These are phyloP conservation scores for Dromiciops gliroides DNA, from an alignment of 2,113 vertebrate species.

Conservation along the genomic window DNA sequence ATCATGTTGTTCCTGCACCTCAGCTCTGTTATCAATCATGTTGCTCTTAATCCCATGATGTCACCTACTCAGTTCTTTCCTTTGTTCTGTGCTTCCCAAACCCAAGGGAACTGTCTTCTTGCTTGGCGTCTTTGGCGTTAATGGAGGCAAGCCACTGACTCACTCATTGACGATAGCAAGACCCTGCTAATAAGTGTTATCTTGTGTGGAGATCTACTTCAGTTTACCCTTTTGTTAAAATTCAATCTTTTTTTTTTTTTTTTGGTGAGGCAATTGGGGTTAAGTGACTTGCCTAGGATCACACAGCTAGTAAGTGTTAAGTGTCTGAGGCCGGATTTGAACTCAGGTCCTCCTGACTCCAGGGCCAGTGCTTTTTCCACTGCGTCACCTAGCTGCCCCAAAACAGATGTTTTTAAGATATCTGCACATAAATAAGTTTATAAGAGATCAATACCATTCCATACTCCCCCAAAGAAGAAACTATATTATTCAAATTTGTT, in stretches of 20 bases:
- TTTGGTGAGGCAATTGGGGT: no score
- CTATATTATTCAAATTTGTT: neutral
- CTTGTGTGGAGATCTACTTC: neutral
- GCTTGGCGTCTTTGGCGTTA: neutral
- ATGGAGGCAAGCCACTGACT: neutral
- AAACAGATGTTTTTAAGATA: neutral
- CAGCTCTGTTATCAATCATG: neutral
- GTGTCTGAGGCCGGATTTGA: no score
- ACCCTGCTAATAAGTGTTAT: neutral
- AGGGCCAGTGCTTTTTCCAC: no score
- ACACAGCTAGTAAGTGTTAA: no score
- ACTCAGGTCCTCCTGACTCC: no score
- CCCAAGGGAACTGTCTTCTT: no score
- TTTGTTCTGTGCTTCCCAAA: neutral
- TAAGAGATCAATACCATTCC: neutral
- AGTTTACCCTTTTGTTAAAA: neutral
- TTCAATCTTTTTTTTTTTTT: no score
- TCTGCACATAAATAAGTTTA: neutral
- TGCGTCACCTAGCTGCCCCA: no score
- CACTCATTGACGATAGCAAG: neutral
- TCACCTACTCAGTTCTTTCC: neutral
- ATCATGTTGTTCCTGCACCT: neutral
- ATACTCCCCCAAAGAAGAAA: conserved; percentile 1
- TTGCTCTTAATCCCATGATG: neutral
- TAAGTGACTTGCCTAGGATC: no score